Evolutionary conservation across 2,113 vertebrate species (phyloP), one percentile per base, ranked within the genome.

Genomic region (Hyperopisus bebe): DNA sequence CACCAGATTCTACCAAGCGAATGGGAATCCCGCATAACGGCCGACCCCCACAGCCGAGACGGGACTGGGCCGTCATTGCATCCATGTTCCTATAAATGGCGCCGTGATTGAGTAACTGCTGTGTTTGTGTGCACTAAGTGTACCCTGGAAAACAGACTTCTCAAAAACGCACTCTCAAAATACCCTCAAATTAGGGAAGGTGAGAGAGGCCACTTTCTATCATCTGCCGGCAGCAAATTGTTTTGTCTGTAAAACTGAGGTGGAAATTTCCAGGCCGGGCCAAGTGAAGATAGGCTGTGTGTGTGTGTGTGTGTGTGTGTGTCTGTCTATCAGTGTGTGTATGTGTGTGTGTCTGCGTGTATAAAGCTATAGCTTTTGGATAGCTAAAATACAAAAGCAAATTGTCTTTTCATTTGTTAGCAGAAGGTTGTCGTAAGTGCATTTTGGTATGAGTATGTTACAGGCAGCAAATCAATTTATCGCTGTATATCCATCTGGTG

Each of bases 151-250:
- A 91, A 91, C 88, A 91, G 88, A 89, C 90, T 89, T 92, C 83
- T 88, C 88, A 42, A 89, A 53, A 80, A 89, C 17, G 58, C 31
- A 31, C 55, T 88, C 90, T 90, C 77, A 91, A 93, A 93, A 91
- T 91, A 91, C 91, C 53, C 88, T 90, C 27, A 74, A 90, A 92
- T 90, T 90, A 90, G 89, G 92, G 92, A 92, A 94, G 92, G 94
- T 91, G 91, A 92, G 80, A 89, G 24, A 13, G 44, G 80, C 62
- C 42, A 58, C 24, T 86, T 58, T 90, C 90, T 51, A 88, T 92
- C 48, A 66, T 92, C 87, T 90, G 85, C 77, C 88, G 83, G n/a
- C 48, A 55, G 87, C 88, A 82, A 74, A 88, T 74, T 90, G 91
- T 88, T 92, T 13, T 13, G 89, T 88, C 50, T 83, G 35, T 77